These are phyloP conservation scores for Phymastichus coffea DNA, from an alignment of 1,140 invertebrate genomes.

Conservation along the genomic window DNA sequence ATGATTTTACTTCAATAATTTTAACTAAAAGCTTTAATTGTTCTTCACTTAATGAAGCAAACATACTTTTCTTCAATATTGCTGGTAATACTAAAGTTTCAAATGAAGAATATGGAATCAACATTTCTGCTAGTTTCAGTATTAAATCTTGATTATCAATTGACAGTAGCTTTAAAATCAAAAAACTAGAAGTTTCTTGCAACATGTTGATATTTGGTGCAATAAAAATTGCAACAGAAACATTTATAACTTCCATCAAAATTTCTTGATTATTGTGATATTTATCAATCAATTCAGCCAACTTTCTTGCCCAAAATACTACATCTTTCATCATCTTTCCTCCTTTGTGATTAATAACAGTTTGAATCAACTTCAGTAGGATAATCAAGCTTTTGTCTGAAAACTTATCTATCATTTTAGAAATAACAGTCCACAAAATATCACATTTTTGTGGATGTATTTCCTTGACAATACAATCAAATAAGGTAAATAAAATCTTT, in stretches of 20 bases:
- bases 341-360: constrained; percentile 62
- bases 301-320: constrained; percentile 57
- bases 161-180: constrained; percentile 64
- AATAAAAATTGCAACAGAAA: constrained; percentile 62
- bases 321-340: constrained; percentile 66
- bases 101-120: constrained; percentile 68
- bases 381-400: constrained; percentile 45
- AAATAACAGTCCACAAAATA: constrained; percentile 61
- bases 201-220: constrained; percentile 63
- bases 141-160: constrained; percentile 59
- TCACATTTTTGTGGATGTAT: constrained; percentile 63
- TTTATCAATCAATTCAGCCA: constrained; percentile 49
- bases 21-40: constrained; percentile 66
- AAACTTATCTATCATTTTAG: constrained; percentile 39
- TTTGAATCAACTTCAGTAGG: constrained; percentile 61
- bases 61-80: constrained; percentile 64
- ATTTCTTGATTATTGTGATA: constrained; percentile 55
- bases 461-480: constrained; percentile 60
- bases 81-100: constrained; percentile 72
- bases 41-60: constrained; percentile 56
- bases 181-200: constrained; percentile 68
- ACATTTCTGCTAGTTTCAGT: constrained; percentile 64
- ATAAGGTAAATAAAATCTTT: constrained; percentile 63
- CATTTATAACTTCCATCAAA: constrained; percentile 58
- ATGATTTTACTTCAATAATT: constrained; percentile 67